A percentile compares a stretch with the other conserved stretches of the same genome.
Evolutionary conservation across 2,113 vertebrate species (phyloP).

Genomic region (Arenaria interpres): DNA sequence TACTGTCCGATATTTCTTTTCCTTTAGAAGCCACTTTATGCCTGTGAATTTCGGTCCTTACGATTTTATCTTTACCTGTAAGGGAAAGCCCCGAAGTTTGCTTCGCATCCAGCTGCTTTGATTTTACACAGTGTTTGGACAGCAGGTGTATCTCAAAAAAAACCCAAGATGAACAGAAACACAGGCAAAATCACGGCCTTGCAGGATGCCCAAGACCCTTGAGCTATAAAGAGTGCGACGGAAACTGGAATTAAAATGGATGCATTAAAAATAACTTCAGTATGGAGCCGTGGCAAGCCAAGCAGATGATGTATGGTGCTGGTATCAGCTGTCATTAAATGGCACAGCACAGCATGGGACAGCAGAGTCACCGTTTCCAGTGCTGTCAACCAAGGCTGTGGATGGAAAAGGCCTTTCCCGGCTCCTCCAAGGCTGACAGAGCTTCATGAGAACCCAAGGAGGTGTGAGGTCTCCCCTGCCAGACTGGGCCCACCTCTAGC

Average conservation of each 20-base stretch:
- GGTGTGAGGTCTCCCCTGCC: accelerated
- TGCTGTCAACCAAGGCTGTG: neutral
- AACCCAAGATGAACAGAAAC: neutral
- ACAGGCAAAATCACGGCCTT: neutral
- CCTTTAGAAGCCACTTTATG: conserved; percentile 18
- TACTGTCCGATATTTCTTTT: neutral
- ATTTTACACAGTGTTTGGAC: conserved; percentile 15
- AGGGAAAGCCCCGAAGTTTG: conserved; percentile 19
- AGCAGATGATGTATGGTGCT: neutral
- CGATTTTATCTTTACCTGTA: conserved; percentile 31
- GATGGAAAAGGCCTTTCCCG: neutral
- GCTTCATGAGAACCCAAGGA: neutral
- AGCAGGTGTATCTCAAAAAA: neutral
- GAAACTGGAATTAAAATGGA: neutral
- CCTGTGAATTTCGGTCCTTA: conserved; percentile 46
- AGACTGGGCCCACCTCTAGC: neutral
- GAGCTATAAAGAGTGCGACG: neutral
- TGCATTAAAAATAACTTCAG: neutral
- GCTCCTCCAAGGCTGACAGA: neutral
- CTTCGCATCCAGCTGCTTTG: conserved; percentile 27
- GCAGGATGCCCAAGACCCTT: neutral
- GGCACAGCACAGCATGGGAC: neutral
- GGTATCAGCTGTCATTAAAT: neutral
- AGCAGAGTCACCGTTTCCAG: neutral
- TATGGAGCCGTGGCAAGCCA: neutral